Evolutionary conservation across 1,140 invertebrate genomes (phyloP).

Genomic region (Neodiprion lecontei): DNA sequence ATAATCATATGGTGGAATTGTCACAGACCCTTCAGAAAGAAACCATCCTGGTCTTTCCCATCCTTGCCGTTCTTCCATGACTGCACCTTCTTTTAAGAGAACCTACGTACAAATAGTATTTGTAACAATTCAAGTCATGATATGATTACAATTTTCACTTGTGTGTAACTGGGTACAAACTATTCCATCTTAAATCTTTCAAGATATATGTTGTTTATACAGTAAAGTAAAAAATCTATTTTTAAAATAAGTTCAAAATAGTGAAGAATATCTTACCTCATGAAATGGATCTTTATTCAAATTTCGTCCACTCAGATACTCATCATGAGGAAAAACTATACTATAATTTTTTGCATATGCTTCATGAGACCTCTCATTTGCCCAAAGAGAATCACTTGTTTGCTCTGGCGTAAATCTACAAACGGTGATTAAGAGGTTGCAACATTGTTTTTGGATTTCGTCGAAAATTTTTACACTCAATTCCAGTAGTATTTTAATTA

Average conservation of each 20-base stretch:
- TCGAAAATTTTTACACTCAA: not conserved
- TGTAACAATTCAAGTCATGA: not conserved
- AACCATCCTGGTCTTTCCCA: conserved; percentile 87
- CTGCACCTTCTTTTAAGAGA: conserved; percentile 74
- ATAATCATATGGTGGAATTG: conserved; percentile 79
- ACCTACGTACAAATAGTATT: conserved; percentile 39
- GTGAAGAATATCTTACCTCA: conserved; percentile 57
- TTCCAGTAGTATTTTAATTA: conserved; percentile 24
- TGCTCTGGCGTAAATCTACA: conserved; percentile 75
- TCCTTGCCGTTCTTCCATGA: conserved; percentile 86
- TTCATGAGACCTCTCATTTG: conserved; percentile 82
- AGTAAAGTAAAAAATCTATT: conserved; percentile 8
- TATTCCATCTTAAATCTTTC: not conserved
- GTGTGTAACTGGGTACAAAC: too few species aligned
- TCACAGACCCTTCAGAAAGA: conserved; percentile 63
- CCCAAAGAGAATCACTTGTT: conserved; percentile 74
- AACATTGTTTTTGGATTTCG: not conserved
- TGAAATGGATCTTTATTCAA: conserved; percentile 74
- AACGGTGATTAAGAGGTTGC: not conserved
- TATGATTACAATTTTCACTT: not conserved
- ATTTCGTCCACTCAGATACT: conserved; percentile 82
- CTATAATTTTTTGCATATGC: conserved; percentile 87
- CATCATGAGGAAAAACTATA: conserved; percentile 84
- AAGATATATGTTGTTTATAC: not conserved
- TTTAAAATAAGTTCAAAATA: conserved; percentile 11